These are phyloP conservation scores for Ammodytes marinus DNA, from an alignment of 2,113 vertebrate genomes.

Conservation along the genomic window DNA sequence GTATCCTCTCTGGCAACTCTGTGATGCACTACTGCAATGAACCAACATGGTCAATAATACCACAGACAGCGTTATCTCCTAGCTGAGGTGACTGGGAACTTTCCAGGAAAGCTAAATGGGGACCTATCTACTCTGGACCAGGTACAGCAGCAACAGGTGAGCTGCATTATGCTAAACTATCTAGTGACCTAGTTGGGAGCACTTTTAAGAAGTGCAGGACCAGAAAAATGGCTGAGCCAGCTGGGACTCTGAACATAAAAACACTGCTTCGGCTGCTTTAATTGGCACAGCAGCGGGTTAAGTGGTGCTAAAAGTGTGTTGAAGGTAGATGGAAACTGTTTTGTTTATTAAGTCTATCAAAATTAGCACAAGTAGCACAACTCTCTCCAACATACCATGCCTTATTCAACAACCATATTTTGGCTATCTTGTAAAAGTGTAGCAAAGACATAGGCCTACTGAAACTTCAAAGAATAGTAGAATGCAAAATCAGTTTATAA, in stretches of 20 bases:
- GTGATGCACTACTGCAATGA: slow-evolving; percentile 6
- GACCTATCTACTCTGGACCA: slow-evolving; percentile 43
- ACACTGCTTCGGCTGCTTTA: slow-evolving; percentile 4
- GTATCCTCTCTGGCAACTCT: background rate
- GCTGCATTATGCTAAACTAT: slow-evolving; percentile 48
- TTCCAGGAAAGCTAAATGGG: slow-evolving; percentile 40
- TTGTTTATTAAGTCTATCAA: slow-evolving; percentile 1
- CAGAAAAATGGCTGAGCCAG: slow-evolving; percentile 25
- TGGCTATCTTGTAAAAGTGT: background rate
- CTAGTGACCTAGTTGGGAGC: slow-evolving; percentile 65
- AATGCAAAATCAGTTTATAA: no score
- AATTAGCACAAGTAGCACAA: background rate
- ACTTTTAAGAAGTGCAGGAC: slow-evolving; percentile 24
- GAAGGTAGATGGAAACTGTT: background rate
- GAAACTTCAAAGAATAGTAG: background rate
- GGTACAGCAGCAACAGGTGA: slow-evolving; percentile 55
- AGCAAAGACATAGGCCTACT: background rate
- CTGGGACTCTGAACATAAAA: slow-evolving; percentile 27
- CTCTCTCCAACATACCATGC: background rate
- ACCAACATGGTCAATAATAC: background rate
- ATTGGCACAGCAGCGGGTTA: background rate
- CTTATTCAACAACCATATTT: background rate
- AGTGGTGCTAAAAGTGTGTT: background rate
- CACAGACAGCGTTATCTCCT: background rate
- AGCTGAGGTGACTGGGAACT: slow-evolving; percentile 13